These are phyloP conservation scores for Karalla daura DNA, from an alignment of 2,797 vertebrate genomes.

Conservation along the genomic window DNA sequence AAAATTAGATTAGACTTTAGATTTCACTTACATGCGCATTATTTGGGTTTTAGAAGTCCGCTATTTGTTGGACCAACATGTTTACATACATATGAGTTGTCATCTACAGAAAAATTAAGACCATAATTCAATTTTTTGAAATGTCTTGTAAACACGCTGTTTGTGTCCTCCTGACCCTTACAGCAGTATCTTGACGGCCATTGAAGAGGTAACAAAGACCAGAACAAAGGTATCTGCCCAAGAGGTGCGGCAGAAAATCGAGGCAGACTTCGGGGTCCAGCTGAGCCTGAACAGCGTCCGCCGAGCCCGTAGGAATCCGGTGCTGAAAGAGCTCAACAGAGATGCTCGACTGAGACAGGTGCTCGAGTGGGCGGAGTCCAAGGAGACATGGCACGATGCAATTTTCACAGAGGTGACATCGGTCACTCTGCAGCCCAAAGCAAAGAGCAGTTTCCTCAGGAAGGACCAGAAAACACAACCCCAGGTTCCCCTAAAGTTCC, in stretches of 20 bases:
- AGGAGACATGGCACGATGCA: neutral
- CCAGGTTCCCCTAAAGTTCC: neutral
- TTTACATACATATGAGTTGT: too few relatives aligned
- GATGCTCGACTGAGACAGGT: neutral
- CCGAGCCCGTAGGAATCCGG: too few relatives aligned
- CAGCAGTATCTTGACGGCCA: neutral
- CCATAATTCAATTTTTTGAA: too few relatives aligned
- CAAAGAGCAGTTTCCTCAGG: neutral
- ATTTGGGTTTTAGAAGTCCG: too few relatives aligned
- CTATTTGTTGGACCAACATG: too few relatives aligned
- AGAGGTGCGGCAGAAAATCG: neutral
- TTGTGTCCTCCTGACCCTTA: neutral
- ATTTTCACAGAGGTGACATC: neutral
- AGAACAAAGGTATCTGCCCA: neutral
- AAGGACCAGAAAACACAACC: neutral
- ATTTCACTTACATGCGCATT: too few relatives aligned
- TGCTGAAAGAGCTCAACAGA: neutral
- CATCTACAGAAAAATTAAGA: too few relatives aligned
- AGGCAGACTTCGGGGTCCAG: neutral
- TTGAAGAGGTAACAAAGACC: neutral
- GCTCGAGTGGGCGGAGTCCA: neutral
- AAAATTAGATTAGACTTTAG: too few relatives aligned
- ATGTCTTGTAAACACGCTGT: too few relatives aligned
- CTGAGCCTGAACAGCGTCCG: neutral
- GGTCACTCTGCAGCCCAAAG: neutral